Base-by-base conservation (phyloP, 2,113 vertebrate species). In the Scomber japonicus region DNA sequence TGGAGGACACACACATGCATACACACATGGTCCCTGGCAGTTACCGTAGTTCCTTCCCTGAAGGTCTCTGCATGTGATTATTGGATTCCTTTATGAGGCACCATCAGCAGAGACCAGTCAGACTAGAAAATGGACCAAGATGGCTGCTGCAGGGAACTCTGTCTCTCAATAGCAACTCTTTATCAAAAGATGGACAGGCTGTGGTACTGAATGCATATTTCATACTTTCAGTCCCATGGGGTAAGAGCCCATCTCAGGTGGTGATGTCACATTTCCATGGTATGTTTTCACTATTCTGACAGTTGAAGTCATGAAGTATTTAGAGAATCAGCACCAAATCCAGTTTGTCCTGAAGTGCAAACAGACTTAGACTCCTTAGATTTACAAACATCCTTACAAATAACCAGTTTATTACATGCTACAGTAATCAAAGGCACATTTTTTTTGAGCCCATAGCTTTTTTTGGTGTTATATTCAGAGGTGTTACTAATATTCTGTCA, bases 1-100 rank as follows among this genome's bases (percentile, higher is more conserved):
- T 81, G 76, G 78, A 84, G 71, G 60, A 62, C 71, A 81, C 76
- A 57, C 49, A 55, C 57, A 45, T 12, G 71, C 48, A 67, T 19
- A 59, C 56, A 69, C 53, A 66, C 45, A 44, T 46, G 24, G 46
- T 83, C 72, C 56, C 61, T 88, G 78, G 75, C 84, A 77, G 81
- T 81, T 80, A 81, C 77, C 77, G 74, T 71, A 82, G 59, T 80
- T 83, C 45, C 61, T 83, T 77, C 88, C 88, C 89, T 71, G 71
- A 92, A 94, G 92, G 90, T 89, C 79, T 84, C 83, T 84, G 81
- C 89, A 85, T 91, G 91, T 93, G 88, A 93, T 93, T 93, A 93
- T 89, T 85, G 85, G 82, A 89, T 88, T 88, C 78, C 80, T 85
- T 89, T 89, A 93, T 91, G 84, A 86, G 88, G 85, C 56, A 55